Evolutionary conservation across 1,140 invertebrate genomes (phyloP).

Genomic region (Maniola jurtina): DNA sequence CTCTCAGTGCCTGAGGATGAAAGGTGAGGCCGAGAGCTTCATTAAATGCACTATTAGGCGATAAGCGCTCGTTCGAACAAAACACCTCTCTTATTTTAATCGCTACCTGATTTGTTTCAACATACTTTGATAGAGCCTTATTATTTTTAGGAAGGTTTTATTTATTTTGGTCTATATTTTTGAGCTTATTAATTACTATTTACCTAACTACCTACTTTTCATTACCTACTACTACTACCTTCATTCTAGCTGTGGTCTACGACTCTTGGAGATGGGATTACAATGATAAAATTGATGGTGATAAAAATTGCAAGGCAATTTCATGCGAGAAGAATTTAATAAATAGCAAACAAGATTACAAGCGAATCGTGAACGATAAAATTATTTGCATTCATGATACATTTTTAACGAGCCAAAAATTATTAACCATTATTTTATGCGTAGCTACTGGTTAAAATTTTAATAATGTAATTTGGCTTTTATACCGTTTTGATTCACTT

Average conservation of each 20-base stretch:
- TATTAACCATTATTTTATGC: background rate
- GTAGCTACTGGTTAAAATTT: background rate
- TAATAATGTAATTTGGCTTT: background rate
- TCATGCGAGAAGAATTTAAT: slow-evolving; percentile 2
- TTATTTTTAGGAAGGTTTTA: too few species aligned
- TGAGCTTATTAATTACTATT: background rate
- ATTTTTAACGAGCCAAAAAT: slow-evolving; percentile 9
- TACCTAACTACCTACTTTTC: too few species aligned
- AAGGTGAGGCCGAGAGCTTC: slow-evolving; percentile 66
- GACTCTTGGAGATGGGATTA: background rate
- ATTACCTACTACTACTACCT: too few species aligned
- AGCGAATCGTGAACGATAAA: background rate
- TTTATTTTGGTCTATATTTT: background rate
- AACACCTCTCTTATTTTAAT: slow-evolving; percentile 47
- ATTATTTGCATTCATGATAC: slow-evolving; percentile 7
- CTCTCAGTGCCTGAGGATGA: slow-evolving; percentile 69
- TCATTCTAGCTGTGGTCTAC: too few species aligned
- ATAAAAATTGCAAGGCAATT: background rate
- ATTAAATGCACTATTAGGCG: slow-evolving; percentile 64
- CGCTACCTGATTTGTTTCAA: slow-evolving; percentile 32
- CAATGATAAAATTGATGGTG: background rate
- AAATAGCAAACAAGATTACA: slow-evolving; percentile 10
- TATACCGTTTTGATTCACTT: background rate
- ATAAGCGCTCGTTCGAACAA: slow-evolving; percentile 55
- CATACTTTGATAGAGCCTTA: background rate